phyloP scores from a whole-genome alignment of 2,797 vertebrate species.

The Paramormyrops hopkinsi region DNA sequence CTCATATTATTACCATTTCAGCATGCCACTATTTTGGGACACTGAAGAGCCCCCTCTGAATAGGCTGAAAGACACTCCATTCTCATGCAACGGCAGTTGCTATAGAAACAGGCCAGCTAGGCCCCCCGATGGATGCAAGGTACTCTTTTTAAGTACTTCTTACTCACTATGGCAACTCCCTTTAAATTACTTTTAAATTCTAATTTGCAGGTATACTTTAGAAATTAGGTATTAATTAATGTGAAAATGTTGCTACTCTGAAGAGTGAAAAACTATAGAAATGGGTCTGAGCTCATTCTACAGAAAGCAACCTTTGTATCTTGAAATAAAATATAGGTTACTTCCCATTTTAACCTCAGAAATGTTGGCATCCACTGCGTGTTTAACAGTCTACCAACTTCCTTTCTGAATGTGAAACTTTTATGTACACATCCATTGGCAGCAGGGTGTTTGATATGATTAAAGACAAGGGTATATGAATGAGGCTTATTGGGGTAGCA shows the following conservation, averaged over 20 bases:
- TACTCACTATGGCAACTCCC: background rate
- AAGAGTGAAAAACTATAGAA: background rate
- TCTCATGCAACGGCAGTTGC: slow-evolving; percentile 19
- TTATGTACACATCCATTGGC: background rate
- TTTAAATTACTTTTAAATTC: slow-evolving; percentile 14
- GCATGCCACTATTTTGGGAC: slow-evolving; percentile 5
- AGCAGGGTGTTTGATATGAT: background rate
- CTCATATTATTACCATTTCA: slow-evolving; percentile 21
- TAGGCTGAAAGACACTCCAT: slow-evolving; percentile 13
- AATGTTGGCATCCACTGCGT: background rate
- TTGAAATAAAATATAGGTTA: background rate
- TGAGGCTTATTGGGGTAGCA: background rate
- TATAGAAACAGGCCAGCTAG: slow-evolving; percentile 15
- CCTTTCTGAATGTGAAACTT: background rate
- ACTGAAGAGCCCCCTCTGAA: slow-evolving; percentile 4
- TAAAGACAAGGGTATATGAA: background rate
- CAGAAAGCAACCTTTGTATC: background rate
- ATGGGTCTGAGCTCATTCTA: background rate
- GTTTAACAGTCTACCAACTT: background rate
- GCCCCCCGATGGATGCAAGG: slow-evolving; percentile 8
- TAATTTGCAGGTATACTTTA: slow-evolving; percentile 5
- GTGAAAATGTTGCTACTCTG: background rate
- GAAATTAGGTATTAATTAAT: slow-evolving; percentile 3
- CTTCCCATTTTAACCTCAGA: slow-evolving; percentile 7
- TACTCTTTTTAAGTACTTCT: slow-evolving; percentile 12